These are phyloP conservation scores for Fistularia tabacaria DNA, from an alignment of 2,797 vertebrate species.

Conservation along the genomic window DNA sequence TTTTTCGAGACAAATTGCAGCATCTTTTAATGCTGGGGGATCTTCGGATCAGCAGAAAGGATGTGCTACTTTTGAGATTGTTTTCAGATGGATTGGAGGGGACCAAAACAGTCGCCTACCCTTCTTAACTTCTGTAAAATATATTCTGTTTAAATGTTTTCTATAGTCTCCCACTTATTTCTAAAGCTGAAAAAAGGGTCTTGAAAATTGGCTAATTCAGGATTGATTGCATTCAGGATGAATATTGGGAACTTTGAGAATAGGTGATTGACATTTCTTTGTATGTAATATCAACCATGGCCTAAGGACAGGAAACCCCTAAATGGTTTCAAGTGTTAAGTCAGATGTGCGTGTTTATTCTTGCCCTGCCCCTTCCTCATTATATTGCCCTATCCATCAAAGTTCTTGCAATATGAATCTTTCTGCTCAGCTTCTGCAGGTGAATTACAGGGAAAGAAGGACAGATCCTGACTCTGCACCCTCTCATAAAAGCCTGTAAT, in stretches of 20 bases:
- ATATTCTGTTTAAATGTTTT: slow-evolving; percentile 49
- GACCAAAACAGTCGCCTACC: slow-evolving; percentile 51
- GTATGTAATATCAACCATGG: slow-evolving; percentile 35
- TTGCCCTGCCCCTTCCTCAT: slow-evolving; percentile 41
- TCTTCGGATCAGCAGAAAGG: slow-evolving; percentile 47
- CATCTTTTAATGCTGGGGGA: slow-evolving; percentile 40
- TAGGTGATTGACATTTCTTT: slow-evolving; percentile 53
- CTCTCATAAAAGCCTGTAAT: slow-evolving; percentile 48
- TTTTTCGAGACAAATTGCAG: slow-evolving; percentile 52
- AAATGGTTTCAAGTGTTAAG: slow-evolving; percentile 52
- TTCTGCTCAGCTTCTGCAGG: slow-evolving; percentile 36
- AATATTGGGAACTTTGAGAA: slow-evolving; percentile 2
- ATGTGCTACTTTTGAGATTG: slow-evolving; percentile 56
- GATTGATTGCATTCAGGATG: slow-evolving; percentile 57
- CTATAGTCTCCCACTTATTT: slow-evolving; percentile 60
- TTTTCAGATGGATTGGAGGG: slow-evolving; percentile 60
- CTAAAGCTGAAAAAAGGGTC: slow-evolving; percentile 64
- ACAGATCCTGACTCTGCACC: slow-evolving; percentile 8
- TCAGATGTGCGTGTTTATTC: slow-evolving; percentile 52
- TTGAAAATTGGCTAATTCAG: slow-evolving; percentile 68
- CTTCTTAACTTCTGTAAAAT: slow-evolving; percentile 48
- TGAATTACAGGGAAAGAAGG: slow-evolving; percentile 42
- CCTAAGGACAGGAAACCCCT: slow-evolving; percentile 39
- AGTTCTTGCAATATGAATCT: slow-evolving; percentile 22
- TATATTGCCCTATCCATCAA: slow-evolving; percentile 63